These are phyloP conservation scores for Neosilurus mollespiculum DNA, from an alignment of 2,797 vertebrate species.

Conservation along the genomic window DNA sequence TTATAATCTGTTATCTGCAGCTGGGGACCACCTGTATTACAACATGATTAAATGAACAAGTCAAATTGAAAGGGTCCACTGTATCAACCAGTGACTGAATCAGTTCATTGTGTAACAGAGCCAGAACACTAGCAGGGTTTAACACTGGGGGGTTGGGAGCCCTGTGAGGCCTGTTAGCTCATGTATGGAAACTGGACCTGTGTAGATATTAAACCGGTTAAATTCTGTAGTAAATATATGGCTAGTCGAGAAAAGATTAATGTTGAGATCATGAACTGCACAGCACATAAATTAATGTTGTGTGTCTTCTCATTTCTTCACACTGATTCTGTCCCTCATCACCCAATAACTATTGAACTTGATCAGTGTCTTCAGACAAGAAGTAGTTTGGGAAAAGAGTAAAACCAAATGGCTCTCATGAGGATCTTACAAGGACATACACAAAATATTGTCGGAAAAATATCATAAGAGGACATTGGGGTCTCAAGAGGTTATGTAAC, in stretches of 20 bases:
- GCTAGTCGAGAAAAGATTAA: conserved; percentile 43
- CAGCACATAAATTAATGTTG: too few relatives aligned
- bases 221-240: conserved; percentile 63
- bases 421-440: too few relatives aligned
- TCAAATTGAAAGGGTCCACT: conserved; percentile 25
- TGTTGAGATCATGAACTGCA: conserved; percentile 21
- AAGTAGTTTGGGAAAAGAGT: too few relatives aligned
- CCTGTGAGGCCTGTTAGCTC: conserved; percentile 15
- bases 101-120: conserved; percentile 34
- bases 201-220: conserved; percentile 60
- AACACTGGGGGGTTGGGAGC: conserved; percentile 8
- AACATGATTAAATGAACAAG: conserved; percentile 19
- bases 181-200: background rate
- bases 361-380: too few relatives aligned
- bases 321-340: too few relatives aligned
- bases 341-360: too few relatives aligned
- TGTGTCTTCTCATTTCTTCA: too few relatives aligned
- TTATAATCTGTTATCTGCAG: conserved; percentile 9
- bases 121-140: conserved; percentile 34
- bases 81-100: conserved; percentile 33
- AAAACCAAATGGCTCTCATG: too few relatives aligned
- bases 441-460: too few relatives aligned
- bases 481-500: too few relatives aligned
- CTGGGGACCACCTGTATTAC: conserved; percentile 22
- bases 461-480: too few relatives aligned